Evolutionary conservation across 2,888 invertebrate genomes (phyloP).

Genomic region (Acronicta alni): DNA sequence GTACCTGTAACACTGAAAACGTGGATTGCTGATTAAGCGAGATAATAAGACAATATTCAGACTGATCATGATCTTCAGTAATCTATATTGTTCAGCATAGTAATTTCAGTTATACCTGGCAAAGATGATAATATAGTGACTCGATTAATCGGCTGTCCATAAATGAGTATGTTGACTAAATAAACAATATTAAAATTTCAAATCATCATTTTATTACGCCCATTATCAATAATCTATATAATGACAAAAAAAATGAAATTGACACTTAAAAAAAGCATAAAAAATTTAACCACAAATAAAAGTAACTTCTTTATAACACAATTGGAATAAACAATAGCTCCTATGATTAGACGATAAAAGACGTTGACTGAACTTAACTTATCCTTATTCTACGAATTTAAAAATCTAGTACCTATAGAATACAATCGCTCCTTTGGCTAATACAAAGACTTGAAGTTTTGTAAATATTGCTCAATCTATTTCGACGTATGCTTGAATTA

Average conservation of each 20-base stretch:
- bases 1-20: constrained; percentile 59
- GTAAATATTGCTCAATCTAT: constrained; percentile 7
- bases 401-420: constrained; percentile 24
- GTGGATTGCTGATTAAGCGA: constrained; percentile 42
- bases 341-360: constrained; percentile 43
- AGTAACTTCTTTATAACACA: constrained; percentile 47
- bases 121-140: background rate
- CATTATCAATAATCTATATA: constrained; percentile 55
- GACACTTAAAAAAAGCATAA: constrained; percentile 29
- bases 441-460: constrained; percentile 14
- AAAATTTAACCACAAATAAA: constrained; percentile 48
- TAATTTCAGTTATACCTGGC: background rate
- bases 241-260: constrained; percentile 35
- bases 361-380: constrained; percentile 54
- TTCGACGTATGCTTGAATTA: constrained; percentile 7
- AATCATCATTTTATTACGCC: constrained; percentile 61
- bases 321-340: constrained; percentile 47
- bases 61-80: background rate
- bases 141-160: constrained; percentile 44
- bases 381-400: constrained; percentile 30
- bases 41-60: constrained; percentile 1
- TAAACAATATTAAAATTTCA: constrained; percentile 72
- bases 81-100: background rate
- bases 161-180: constrained; percentile 75
- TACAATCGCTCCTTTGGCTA: constrained; percentile 50